Evolutionary conservation across 23 tunicate species (phyloP).

Genomic region (Styela clava): DNA sequence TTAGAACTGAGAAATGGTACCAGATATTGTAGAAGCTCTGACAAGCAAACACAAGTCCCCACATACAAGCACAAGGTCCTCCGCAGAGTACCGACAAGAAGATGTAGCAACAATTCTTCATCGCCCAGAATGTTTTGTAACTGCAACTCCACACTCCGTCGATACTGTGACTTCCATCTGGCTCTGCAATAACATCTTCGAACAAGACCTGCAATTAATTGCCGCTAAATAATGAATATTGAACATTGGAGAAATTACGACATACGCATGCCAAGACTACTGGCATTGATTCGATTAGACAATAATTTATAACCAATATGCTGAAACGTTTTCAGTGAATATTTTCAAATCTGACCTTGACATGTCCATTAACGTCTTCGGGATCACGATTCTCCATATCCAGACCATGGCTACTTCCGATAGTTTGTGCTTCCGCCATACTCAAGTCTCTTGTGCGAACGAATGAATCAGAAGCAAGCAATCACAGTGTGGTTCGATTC

Average conservation of each 20-base stretch:
- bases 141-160: conserved; percentile 75
- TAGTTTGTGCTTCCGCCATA: background rate
- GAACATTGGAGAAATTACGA: background rate
- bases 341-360: no score
- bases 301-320: no score
- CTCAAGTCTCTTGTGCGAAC: no score
- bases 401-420: conserved; percentile 33
- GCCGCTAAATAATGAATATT: no score
- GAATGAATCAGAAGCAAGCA: no score
- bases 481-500: no score
- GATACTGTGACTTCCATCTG: conserved; percentile 67
- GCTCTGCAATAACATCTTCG: conserved; percentile 80
- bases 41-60: conserved; percentile 70
- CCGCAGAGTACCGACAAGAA: conserved; percentile 56
- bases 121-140: conserved; percentile 52
- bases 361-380: conserved; percentile 51
- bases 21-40: conserved; percentile 74
- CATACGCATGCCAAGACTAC: background rate
- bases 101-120: conserved; percentile 66
- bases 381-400: conserved; percentile 75
- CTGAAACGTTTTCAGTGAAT: no score
- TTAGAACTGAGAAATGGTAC: no score
- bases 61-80: conserved; percentile 71
- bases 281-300: background rate
- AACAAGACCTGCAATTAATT: conserved; percentile 55